Evolutionary conservation across 2,888 invertebrate genomes (phyloP), one percentile per base, ranked within the genome.

Genomic region (Leucophenga montana): DNA sequence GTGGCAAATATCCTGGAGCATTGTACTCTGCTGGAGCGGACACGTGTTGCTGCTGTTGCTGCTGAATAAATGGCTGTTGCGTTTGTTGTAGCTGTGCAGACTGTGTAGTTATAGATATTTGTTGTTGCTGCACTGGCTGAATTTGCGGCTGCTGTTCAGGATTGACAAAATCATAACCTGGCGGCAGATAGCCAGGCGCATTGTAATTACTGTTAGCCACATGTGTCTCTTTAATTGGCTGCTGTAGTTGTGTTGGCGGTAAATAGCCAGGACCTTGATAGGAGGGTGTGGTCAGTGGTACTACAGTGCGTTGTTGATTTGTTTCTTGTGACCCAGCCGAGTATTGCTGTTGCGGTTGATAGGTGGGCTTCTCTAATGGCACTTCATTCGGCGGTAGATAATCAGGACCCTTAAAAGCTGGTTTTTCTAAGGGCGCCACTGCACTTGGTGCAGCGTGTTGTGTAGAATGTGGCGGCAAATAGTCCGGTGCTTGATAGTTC

Each of bases 141-240:
- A 48, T 22, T 16, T 50, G 59, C 39, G 53, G 70, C 1, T 66
- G 66, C 14, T 39, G 33, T n/a, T n/a, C 33, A 27, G 18, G 20
- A 33, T n/a, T 59, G 33, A 14, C 33, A 31, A 59, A 39, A 8
- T 39, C 39, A 39, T 39, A 39, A 39, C 44, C 13, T 50, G 72
- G 72, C 44, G 73, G 72, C 68, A 74, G 70, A n/a, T 70, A 81
- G 0, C 75, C 78, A 54, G 78, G 79, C 13, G 79, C 79, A 0
- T 62, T 74, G 50, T 78, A 78, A 6, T 68, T 66, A 64, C 59
- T n/a, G 33, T 22, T 27, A 69, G 66, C 67, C 66, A 66, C n/a
- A 67, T 70, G 8, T 14, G 71, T 20, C 8, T 18, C 22, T 1
- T 1, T 14, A 27, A 27, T 13, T 22, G 56, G 33, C 39, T 65